phyloP scores from a whole-genome alignment of 1,140 invertebrate genomes.

The Aporrectodea caliginosa region DNA sequence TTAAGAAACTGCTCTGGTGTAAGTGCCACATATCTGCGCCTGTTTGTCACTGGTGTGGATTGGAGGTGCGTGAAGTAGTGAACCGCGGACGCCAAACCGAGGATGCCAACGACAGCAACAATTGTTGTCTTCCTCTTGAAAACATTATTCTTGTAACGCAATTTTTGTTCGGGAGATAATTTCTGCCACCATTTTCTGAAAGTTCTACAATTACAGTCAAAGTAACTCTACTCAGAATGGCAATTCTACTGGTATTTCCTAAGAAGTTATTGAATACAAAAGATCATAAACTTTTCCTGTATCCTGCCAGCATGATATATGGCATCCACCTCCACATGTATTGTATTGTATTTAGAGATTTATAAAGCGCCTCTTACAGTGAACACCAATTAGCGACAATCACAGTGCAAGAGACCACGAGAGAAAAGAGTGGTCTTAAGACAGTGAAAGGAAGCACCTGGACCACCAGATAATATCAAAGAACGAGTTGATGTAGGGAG shows the following conservation, averaged over 20 bases:
- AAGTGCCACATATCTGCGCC: conserved; percentile 60
- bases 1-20: conserved; percentile 56
- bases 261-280: neutral
- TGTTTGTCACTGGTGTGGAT: conserved; percentile 58
- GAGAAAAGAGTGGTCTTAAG: too few species aligned
- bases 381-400: neutral
- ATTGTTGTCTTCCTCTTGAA: conserved; percentile 46
- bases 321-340: too few species aligned
- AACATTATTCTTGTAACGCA: conserved; percentile 40
- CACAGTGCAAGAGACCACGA: too few species aligned
- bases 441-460: too few species aligned
- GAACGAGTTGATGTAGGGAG: too few species aligned
- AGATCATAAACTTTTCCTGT: too few species aligned
- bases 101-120: conserved; percentile 25
- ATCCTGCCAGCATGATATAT: too few species aligned
- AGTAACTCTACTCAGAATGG: neutral
- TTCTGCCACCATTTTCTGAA: conserved; percentile 59
- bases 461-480: too few species aligned
- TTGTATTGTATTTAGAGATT: too few species aligned
- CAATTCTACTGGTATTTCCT: neutral
- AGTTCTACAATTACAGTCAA: conserved; percentile 38
- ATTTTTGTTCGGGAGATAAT: conserved; percentile 48
- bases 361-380: too few species aligned
- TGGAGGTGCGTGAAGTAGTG: conserved; percentile 60
- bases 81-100: conserved; percentile 33